Percentiles rank a stretch among this genome's conserved stretches.
phyloP scores from a whole-genome alignment of 1,140 invertebrate genomes.

The Cherax quadricarinatus region DNA sequence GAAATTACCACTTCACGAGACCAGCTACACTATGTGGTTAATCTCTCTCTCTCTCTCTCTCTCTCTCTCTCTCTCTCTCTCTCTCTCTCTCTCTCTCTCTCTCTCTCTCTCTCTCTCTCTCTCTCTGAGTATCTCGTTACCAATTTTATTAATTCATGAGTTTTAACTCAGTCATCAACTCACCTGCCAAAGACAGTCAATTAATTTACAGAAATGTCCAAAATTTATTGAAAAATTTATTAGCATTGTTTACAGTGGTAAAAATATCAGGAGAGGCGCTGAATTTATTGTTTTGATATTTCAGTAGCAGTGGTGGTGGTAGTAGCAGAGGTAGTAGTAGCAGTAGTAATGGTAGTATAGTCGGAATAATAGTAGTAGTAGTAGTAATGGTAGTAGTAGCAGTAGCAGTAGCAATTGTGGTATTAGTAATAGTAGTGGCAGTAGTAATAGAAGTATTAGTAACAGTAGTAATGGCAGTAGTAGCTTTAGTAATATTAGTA shows the following conservation, averaged over 20 bases:
- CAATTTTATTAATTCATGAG: not conserved
- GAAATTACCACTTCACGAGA: no score
- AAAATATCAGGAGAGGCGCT: not conserved
- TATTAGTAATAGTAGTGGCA: no score
- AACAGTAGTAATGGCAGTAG: not conserved
- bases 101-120: slow-evolving; percentile 23
- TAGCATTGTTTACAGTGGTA: not conserved
- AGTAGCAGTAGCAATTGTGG: no score
- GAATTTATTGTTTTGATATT: no score
- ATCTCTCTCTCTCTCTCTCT: no score
- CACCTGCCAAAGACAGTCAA: not conserved
- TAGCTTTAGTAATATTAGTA: not conserved
- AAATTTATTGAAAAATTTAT: not conserved
- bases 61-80: not conserved
- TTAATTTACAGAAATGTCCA: not conserved
- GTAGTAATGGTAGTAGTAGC: no score
- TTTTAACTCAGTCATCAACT: not conserved
- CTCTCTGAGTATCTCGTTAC: not conserved
- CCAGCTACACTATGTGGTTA: no score
- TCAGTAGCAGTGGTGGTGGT: no score
- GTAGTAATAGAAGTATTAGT: no score
- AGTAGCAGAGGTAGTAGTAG: no score
- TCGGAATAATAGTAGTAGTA: no score
- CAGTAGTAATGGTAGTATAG: no score
- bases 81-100: not conserved